Conservation (phyloP, 2,888 invertebrate genomes). For the Metalampra italica region DNA sequence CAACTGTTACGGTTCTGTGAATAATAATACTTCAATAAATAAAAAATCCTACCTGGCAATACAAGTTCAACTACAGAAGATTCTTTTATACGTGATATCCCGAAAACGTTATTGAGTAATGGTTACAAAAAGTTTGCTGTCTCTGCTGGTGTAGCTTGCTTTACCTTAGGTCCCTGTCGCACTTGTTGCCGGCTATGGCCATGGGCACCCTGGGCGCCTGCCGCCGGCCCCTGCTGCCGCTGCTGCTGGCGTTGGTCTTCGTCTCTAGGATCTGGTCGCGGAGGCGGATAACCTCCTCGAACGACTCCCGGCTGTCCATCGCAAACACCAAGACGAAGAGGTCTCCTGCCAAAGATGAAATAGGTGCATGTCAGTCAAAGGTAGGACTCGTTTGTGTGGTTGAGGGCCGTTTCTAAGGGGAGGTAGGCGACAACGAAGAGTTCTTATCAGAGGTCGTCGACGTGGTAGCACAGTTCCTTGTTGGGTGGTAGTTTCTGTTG, state of each 20-base stretch:
- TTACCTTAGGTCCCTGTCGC: conserved; percentile 89
- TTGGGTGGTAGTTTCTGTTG: conserved; percentile 87
- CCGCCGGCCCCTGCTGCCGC: conserved; percentile 78
- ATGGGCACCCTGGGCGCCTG: conserved; percentile 87
- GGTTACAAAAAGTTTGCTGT: too few relatives aligned
- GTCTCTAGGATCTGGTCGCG: conserved; percentile 90
- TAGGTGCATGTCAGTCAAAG: too few relatives aligned
- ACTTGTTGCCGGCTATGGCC: conserved; percentile 93
- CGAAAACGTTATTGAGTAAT: too few relatives aligned
- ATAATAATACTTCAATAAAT: conserved; percentile 8
- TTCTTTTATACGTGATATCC: too few relatives aligned
- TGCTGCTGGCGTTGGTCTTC: conserved; percentile 86
- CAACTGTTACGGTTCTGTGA: conserved; percentile 84
- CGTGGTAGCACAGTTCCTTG: too few relatives aligned
- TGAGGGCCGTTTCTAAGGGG: conserved; percentile 51
- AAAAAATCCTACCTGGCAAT: not conserved
- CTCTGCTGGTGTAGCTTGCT: conserved; percentile 26
- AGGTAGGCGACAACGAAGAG: conserved; percentile 90
- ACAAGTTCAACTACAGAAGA: too few relatives aligned
- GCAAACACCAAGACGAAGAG: conserved; percentile 89
- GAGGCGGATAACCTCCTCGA: conserved; percentile 89
- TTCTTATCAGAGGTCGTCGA: conserved; percentile 91
- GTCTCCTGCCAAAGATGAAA: conserved; percentile 77
- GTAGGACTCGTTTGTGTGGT: too few relatives aligned
- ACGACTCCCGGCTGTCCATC: conserved; percentile 90